phyloP scores from a whole-genome alignment of 2,113 vertebrate genomes.

The Capreolus pygargus region DNA sequence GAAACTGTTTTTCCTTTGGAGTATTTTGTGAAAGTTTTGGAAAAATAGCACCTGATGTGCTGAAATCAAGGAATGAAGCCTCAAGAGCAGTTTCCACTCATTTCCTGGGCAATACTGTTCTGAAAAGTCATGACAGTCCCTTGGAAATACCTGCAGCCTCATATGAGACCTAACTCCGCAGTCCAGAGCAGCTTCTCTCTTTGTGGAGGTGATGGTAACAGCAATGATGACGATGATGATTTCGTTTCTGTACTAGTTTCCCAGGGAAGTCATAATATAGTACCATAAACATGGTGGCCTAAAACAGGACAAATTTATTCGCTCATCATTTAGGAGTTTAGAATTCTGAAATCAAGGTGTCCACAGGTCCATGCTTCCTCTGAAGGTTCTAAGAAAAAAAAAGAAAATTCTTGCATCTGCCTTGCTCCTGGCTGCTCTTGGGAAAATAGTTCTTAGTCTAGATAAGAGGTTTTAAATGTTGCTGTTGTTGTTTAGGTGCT shows the following conservation, averaged over 20 bases:
- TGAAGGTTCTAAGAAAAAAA: neutral
- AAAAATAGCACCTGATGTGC: neutral
- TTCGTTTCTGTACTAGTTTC: neutral
- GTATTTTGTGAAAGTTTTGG: neutral
- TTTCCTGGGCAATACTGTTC: neutral
- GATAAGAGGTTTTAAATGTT: neutral
- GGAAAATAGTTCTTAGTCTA: neutral
- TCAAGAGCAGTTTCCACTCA: neutral
- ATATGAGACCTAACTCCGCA: neutral
- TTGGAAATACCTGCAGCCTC: neutral
- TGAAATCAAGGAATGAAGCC: neutral
- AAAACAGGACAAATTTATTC: neutral
- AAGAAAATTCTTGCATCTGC: neutral
- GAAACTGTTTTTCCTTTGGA: neutral
- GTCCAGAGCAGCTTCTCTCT: neutral
- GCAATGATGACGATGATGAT: neutral
- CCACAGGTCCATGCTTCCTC: fast-evolving
- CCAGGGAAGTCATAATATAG: neutral
- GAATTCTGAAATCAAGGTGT: neutral
- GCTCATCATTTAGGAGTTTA: too few relatives aligned
- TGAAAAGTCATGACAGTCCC: neutral
- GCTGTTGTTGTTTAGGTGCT: neutral
- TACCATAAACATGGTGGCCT: neutral
- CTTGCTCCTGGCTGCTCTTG: neutral
- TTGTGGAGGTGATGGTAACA: neutral